These are phyloP conservation scores for Garrulus glandarius DNA, from an alignment of 2,797 vertebrate genomes.

Conservation along the genomic window DNA sequence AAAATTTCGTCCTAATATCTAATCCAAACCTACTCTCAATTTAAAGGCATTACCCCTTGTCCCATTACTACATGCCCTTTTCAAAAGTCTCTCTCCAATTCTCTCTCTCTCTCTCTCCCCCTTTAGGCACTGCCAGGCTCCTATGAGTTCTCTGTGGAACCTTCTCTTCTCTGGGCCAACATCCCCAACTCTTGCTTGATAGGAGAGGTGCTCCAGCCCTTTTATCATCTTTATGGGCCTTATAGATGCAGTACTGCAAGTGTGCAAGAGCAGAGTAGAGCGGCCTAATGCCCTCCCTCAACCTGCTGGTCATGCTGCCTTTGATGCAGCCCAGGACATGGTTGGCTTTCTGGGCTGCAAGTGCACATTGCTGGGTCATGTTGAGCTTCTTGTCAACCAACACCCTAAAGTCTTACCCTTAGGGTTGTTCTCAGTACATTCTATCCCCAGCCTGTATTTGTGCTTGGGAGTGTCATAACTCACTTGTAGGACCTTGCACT, in stretches of 20 bases:
- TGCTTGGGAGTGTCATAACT: not conserved
- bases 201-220: not conserved
- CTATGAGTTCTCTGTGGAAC: not conserved
- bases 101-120: too few relatives aligned
- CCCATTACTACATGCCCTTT: not conserved
- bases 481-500: not conserved
- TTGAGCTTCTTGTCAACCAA: not conserved
- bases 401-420: not conserved
- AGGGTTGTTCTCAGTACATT: not conserved
- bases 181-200: not conserved
- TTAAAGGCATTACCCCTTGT: not conserved
- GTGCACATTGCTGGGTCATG: not conserved
- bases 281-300: fast-evolving
- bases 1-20: not conserved
- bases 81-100: not conserved
- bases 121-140: not conserved
- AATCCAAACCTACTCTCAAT: not conserved
- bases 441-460: not conserved
- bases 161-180: not conserved
- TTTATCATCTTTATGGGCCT: not conserved
- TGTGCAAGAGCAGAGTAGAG: not conserved
- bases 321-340: not conserved
- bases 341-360: not conserved
- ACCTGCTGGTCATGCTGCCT: not conserved
- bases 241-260: not conserved